Evolutionary conservation across 2,113 vertebrate species (phyloP).

Genomic region (Notechis scutatus): DNA sequence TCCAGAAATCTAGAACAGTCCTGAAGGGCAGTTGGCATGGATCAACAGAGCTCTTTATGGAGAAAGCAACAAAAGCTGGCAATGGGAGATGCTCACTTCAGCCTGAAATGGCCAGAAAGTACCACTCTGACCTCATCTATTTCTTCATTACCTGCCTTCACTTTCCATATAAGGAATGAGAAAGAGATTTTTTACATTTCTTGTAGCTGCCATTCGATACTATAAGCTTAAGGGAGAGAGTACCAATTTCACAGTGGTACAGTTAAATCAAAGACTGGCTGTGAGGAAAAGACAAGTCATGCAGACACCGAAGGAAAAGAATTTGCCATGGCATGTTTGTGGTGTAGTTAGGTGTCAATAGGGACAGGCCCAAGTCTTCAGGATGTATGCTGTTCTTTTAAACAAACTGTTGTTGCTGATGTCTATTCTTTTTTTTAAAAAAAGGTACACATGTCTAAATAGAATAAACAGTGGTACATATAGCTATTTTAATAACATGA

Average conservation of each 20-base stretch:
- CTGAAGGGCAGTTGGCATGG: not conserved
- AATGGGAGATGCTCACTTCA: not conserved
- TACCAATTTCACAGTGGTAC: not conserved
- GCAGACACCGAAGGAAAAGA: not conserved
- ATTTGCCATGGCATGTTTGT: not conserved
- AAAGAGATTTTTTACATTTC: not conserved
- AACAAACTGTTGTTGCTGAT: not conserved
- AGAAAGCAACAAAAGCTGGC: not conserved
- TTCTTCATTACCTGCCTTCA: not conserved
- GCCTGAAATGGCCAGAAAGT: not conserved
- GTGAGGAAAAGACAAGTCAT: not conserved
- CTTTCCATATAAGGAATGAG: not conserved
- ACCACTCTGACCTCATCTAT: not conserved
- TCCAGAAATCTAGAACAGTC: not conserved
- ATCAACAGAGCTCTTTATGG: not conserved
- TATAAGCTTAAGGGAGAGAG: not conserved
- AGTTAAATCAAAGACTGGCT: not conserved
- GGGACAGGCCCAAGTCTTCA: not conserved
- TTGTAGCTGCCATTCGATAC: not conserved
- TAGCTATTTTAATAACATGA: not conserved
- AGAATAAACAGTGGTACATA: not conserved
- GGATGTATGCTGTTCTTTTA: not conserved
- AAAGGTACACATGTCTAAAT: not conserved
- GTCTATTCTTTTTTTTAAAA: too few species aligned
- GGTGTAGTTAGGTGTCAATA: not conserved